These are phyloP conservation scores for Lepus timidus DNA, from an alignment of 2,113 vertebrate species.

Conservation along the genomic window DNA sequence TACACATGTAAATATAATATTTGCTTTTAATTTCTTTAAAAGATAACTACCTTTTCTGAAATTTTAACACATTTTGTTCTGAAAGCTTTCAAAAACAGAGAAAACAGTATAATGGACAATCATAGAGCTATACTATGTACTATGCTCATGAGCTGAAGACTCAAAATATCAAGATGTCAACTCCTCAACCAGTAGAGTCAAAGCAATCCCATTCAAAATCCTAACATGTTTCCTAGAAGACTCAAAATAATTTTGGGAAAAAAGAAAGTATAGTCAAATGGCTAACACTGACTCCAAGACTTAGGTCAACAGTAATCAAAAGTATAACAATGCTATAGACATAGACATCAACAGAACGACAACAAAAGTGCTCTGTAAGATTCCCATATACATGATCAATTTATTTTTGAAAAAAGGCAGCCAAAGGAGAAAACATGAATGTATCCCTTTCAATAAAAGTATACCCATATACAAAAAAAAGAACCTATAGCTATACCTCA, in stretches of 20 bases:
- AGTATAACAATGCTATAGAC: neutral
- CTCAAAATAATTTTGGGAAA: slow-evolving; percentile 14
- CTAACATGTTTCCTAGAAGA: neutral
- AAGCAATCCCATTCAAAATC: neutral
- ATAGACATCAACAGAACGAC: neutral
- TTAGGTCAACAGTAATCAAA: neutral
- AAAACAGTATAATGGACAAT: neutral
- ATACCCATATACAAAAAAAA: neutral
- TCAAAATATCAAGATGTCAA: neutral
- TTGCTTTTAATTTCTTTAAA: neutral
- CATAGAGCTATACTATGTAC: neutral
- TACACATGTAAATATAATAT: neutral
- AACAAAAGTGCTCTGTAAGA: neutral
- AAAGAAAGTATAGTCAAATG: neutral
- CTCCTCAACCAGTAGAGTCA: neutral
- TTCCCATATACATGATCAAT: neutral
- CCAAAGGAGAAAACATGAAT: neutral
- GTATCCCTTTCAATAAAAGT: neutral
- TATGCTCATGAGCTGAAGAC: neutral
- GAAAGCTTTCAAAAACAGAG: slow-evolving; percentile 1
- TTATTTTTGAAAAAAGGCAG: slow-evolving; percentile 32
- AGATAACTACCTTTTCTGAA: neutral
- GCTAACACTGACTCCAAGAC: neutral
- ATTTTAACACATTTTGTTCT: neutral
- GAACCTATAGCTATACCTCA: neutral